Conservation (phyloP, 2,888 invertebrate species). For the Lucinisca nassula region DNA sequence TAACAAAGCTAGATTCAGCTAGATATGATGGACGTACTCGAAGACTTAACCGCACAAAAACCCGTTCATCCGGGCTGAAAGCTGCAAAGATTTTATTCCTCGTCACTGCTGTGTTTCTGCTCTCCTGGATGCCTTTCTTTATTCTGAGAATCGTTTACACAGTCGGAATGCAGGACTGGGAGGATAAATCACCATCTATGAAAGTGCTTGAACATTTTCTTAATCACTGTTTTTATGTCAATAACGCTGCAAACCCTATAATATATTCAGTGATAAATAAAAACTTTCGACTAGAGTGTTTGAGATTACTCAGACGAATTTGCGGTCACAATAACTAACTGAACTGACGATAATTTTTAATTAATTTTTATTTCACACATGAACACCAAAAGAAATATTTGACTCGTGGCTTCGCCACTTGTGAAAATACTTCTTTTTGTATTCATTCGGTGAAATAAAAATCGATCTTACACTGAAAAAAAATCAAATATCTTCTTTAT, state of each 20-base stretch:
- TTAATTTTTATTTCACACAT: too few relatives aligned
- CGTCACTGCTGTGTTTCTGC: slow-evolving; percentile 69
- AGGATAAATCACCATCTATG: slow-evolving; percentile 22
- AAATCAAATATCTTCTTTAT: too few relatives aligned
- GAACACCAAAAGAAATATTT: too few relatives aligned
- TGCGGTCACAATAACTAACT: too few relatives aligned
- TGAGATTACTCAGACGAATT: background rate
- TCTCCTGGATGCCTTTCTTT: slow-evolving; percentile 73
- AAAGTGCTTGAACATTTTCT: slow-evolving; percentile 45
- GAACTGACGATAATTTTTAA: too few relatives aligned
- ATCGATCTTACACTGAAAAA: too few relatives aligned
- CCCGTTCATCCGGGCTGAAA: slow-evolving; percentile 36
- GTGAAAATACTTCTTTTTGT: too few relatives aligned
- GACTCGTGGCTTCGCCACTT: too few relatives aligned
- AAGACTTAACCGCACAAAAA: background rate
- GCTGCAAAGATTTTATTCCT: slow-evolving; percentile 73
- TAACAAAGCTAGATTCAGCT: too few relatives aligned
- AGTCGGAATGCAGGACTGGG: slow-evolving; percentile 10
- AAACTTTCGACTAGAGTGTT: slow-evolving; percentile 63
- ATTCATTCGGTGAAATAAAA: too few relatives aligned
- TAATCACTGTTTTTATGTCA: slow-evolving; percentile 69
- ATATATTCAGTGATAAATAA: slow-evolving; percentile 69
- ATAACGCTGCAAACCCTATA: slow-evolving; percentile 71
- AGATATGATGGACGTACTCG: background rate
- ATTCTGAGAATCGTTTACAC: slow-evolving; percentile 46